phyloP scores from a whole-genome alignment of 2,888 invertebrate species.

The Hirtodrosophila histrioides region DNA sequence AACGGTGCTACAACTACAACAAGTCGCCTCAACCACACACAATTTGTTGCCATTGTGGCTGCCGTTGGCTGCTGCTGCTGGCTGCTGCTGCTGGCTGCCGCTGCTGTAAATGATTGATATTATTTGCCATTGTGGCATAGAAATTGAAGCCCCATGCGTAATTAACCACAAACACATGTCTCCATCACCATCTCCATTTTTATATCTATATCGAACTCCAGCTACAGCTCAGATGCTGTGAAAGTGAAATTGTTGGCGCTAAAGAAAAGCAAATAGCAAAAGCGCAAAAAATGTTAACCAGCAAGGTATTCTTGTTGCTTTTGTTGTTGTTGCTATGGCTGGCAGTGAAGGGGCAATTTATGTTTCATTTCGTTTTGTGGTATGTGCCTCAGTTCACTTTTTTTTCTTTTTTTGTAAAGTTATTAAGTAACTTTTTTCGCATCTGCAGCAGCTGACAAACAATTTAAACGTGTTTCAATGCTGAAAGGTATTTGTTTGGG shows the following conservation, averaged over 20 bases:
- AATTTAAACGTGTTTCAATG: conserved; percentile 42
- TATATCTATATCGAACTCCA: conserved; percentile 27
- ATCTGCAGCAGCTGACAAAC: conserved; percentile 35
- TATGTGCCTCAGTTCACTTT: conserved; percentile 55
- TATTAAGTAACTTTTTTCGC: conserved; percentile 68
- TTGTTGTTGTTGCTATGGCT: conserved; percentile 8
- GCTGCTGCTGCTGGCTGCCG: conserved; percentile 14
- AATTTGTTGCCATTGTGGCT: conserved; percentile 43
- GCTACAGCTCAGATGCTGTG: conserved; percentile 66
- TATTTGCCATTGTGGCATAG: conserved; percentile 77
- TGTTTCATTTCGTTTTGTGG: conserved; percentile 64
- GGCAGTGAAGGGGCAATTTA: conserved; percentile 77
- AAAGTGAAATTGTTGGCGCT: conserved; percentile 81
- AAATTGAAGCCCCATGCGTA: conserved; percentile 72
- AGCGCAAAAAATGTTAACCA: conserved; percentile 55
- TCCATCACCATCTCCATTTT: conserved; percentile 24
- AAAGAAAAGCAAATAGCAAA: conserved; percentile 65
- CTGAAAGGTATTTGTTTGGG: conserved; percentile 33
- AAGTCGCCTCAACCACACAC: conserved; percentile 22
- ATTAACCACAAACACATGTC: conserved; percentile 73
- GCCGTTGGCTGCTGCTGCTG: background rate
- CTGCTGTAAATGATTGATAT: conserved; percentile 72
- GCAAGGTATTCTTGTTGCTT: conserved; percentile 56
- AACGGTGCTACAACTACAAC: conserved; percentile 56
- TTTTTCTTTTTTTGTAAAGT: conserved; percentile 54